These are phyloP conservation scores for Hololepta plana DNA, from an alignment of 2,888 invertebrate species.

Conservation along the genomic window DNA sequence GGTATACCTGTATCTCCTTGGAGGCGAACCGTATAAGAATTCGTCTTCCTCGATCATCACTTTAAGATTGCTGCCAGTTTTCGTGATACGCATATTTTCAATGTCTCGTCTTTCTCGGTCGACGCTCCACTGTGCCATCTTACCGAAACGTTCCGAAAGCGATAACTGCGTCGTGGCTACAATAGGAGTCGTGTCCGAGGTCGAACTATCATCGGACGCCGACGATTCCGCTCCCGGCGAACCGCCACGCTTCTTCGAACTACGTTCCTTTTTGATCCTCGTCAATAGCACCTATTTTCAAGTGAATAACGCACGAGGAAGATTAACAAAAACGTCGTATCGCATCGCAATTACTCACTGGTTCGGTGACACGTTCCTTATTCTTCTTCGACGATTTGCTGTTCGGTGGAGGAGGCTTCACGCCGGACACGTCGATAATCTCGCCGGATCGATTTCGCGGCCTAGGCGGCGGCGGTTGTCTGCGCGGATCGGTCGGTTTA, in stretches of 20 bases:
- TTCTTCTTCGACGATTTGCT: conserved; percentile 25
- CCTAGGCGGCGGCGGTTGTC: conserved; percentile 36
- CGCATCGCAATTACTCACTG: conserved; percentile 16
- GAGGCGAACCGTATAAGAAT: conserved; percentile 32
- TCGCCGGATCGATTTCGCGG: conserved; percentile 33
- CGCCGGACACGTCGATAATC: conserved; percentile 23
- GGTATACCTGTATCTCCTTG: conserved; percentile 32
- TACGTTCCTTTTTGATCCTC: conserved; percentile 25
- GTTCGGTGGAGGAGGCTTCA: conserved; percentile 37
- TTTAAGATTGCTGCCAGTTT: conserved; percentile 56
- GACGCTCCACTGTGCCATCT: conserved; percentile 83
- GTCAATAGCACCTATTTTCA: conserved; percentile 20
- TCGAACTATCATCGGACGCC: conserved; percentile 38
- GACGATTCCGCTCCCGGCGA: conserved; percentile 34
- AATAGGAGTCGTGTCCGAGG: conserved; percentile 40
- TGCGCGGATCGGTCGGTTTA: conserved; percentile 27
- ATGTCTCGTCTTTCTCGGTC: conserved; percentile 57
- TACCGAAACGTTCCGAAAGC: conserved; percentile 73
- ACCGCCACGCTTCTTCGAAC: conserved; percentile 25
- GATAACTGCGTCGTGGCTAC: conserved; percentile 46
- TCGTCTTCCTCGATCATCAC: conserved; percentile 53
- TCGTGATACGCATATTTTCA: conserved; percentile 73
- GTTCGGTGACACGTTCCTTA: conserved; percentile 27
- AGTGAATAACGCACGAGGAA: not conserved
- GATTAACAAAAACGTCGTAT: not conserved